Evolutionary conservation across 2,888 invertebrate species (phyloP).

Genomic region (Catocala fraxini): DNA sequence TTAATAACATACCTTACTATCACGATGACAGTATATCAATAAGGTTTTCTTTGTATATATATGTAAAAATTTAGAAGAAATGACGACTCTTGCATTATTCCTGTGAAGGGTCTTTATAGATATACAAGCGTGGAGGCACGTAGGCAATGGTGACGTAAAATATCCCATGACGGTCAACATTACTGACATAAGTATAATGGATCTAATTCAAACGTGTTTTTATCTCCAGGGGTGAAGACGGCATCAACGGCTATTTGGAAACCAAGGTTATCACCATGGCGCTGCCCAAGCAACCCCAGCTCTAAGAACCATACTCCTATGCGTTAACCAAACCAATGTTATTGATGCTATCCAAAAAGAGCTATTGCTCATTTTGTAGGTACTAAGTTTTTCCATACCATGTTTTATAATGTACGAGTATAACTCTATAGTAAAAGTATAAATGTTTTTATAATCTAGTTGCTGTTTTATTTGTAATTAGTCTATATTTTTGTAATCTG

Average conservation of each 20-base stretch:
- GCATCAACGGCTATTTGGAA: conserved; percentile 92
- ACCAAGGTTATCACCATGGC: conserved; percentile 92
- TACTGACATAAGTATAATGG: no score
- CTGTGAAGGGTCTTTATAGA: no score
- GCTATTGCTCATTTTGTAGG: neutral
- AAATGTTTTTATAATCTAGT: neutral
- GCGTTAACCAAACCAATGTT: neutral
- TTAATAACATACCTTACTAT: no score
- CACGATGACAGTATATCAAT: no score
- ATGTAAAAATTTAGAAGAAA: no score
- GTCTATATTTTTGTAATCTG: no score
- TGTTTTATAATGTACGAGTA: neutral
- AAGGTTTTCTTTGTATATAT: no score
- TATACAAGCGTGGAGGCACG: no score
- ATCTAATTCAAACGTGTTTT: conserved; percentile 15
- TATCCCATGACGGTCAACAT: no score
- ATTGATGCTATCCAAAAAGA: neutral
- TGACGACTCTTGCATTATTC: no score
- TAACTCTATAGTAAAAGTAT: conserved; percentile 3
- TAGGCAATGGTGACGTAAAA: no score
- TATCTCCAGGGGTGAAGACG: conserved; percentile 91
- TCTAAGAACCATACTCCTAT: conserved; percentile 44
- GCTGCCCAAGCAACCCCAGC: conserved; percentile 82
- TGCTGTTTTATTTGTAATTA: neutral
- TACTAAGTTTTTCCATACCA: conserved; percentile 2